Evolutionary conservation across 2,888 invertebrate species (phyloP), one percentile per base, ranked within the genome.

Genomic region (Agrotis puta): DNA sequence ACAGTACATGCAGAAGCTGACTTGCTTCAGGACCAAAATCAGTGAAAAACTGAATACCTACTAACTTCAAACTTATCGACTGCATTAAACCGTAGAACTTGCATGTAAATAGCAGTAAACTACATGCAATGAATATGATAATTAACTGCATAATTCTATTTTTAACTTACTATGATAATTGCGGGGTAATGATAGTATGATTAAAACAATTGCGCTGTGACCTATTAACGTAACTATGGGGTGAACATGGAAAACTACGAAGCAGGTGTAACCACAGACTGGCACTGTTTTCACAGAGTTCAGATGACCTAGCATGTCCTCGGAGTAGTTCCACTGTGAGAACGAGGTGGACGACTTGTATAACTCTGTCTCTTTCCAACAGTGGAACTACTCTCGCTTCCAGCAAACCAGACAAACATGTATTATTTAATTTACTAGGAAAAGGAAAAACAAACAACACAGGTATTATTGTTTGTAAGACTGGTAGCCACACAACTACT

Each of bases 171-270:
- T 50, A 68, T 65, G 70, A 16, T 82, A 74, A 82, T 79, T 33
- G 27, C 39, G 24, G 43, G 13, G 24, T 77, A 74, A 74, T 71
- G 22, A 57, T 11, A 47, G 63, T 39, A 39, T 61, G 53, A 82
- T 85, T 77, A 74, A 69, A 71, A 69, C 71, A 78, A 82, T 75
- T 68, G 59, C 61, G 33, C 24, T 53, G 64, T 61, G 53, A 64
- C 62, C 47, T 56, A 68, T 77, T 62, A 54, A 66, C 65, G 27
- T 77, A 33, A 45, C 43, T 68, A 53, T 61, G n/a, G 20, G 20
- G 48, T 43, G 48, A 51, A 64, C 33, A 53, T 14, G 64, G 64
- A 70, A 70, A 77, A 70, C 6, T 50, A 64, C 61, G 22, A 58
- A 3, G 14, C 61, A 20, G 53, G 59, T 45, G 58, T 24, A 18